Evolutionary conservation across 2,888 invertebrate genomes (phyloP).

Genomic region (Tachystola acroxantha): DNA sequence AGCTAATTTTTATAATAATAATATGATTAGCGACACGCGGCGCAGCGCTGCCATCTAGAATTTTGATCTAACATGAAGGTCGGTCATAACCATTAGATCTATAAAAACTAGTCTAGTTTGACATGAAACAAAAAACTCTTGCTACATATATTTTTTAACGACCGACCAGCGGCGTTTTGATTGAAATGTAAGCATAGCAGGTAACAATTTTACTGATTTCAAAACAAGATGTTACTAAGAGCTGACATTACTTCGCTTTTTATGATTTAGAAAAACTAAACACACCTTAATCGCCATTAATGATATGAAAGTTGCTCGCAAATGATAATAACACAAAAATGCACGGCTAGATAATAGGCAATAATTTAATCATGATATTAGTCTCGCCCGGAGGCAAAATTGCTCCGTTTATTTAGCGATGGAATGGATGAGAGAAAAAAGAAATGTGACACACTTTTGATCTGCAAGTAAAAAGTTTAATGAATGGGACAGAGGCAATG

Average conservation of each 20-base stretch:
- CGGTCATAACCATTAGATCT: constrained; percentile 1
- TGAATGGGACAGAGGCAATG: constrained; percentile 62
- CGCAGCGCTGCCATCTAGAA: too few species aligned
- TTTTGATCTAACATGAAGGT: constrained; percentile 4
- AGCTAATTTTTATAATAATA: too few species aligned
- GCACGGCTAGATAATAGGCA: constrained; percentile 36
- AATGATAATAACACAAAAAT: constrained; percentile 50
- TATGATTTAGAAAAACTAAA: constrained; percentile 6
- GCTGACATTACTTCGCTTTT: neutral
- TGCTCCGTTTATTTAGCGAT: constrained; percentile 48
- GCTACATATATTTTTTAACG: too few species aligned
- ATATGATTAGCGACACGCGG: too few species aligned
- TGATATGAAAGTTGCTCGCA: constrained; percentile 46
- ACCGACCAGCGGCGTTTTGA: too few species aligned
- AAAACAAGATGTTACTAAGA: too few species aligned
- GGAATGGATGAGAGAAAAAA: constrained; percentile 42
- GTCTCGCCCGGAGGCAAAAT: constrained; percentile 45
- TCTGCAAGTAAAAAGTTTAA: constrained; percentile 59
- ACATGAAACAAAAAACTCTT: too few species aligned
- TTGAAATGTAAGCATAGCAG: neutral
- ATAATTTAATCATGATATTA: constrained; percentile 63
- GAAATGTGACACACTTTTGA: constrained; percentile 58
- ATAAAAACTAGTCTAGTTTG: too few species aligned
- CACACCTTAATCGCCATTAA: constrained; percentile 35
- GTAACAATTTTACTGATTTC: neutral